Base-by-base conservation (phyloP, 2,888 invertebrate species). In the Hyalella azteca region DNA sequence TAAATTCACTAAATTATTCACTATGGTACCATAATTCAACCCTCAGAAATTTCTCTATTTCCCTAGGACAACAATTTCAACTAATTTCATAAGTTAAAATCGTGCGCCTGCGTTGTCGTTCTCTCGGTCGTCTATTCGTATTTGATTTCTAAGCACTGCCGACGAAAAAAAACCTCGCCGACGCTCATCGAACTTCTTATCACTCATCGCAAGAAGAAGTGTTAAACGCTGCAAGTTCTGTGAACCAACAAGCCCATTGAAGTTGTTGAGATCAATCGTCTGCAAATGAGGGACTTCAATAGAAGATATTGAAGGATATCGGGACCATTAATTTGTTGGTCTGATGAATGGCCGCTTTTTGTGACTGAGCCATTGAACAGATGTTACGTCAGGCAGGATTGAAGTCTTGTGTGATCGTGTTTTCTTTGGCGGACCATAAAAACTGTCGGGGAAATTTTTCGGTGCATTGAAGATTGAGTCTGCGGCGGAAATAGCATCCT, bases 151-250 rank as follows among this genome's bases (percentile, higher is more conserved):
- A 9, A 45, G 45, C 45, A 45, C 15, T 11, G 45, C 45, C 45
- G 11, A 45, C 15, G 45, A 9, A 45, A 11, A 45, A 9, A 9
- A 45, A 45, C 15, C 11, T 15, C 15, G 15, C 11, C 9, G 15
- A 9, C 15, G 66, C 66, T 66, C 36, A 36, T 7, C 39, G 19
- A 11, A 2, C 2, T 19, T 29, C 66, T 66, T 66, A 66, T 66
- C 66, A 66, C 66, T 66, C 66, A 66, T 66, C 66, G 66, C 66
- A 66, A 66, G 66, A 29, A 66, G 66, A 66, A 66, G 66, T 66
- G 66, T 66, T 66, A 66, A 66, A 66, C 66, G 66, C 36, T 66
- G 36, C 39, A 29, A 66, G 36, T 66, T 66, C 66, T 66, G 66
- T 66, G 66, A 66, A 66, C 45, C 29, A 66, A 66, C 66, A 66